Conservation (phyloP, 64 coral and sea anemone genomes). For the Stylophora pistillata region DNA sequence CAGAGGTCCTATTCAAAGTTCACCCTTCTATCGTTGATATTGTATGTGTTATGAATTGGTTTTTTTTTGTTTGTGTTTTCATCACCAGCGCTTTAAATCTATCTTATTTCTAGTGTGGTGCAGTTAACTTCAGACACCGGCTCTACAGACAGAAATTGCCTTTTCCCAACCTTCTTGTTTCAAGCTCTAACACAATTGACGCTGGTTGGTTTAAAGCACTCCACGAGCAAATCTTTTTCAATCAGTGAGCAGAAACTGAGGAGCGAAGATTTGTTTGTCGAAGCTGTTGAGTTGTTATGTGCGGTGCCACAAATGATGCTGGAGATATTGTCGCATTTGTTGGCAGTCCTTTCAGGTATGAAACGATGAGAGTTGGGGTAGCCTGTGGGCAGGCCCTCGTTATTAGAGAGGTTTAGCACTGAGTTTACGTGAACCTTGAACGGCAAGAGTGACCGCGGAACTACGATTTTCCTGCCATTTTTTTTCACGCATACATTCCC, state of each 20-base stretch:
- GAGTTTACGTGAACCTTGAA: too few relatives aligned
- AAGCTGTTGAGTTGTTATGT: neutral
- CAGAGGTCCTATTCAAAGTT: too few relatives aligned
- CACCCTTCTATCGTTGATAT: neutral
- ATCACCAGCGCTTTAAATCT: too few relatives aligned
- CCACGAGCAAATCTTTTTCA: neutral
- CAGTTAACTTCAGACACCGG: neutral
- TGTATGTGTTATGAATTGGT: neutral
- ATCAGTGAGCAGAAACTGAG: neutral
- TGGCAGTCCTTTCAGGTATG: constrained; percentile 11
- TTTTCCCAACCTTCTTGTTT: neutral
- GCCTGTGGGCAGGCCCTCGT: too few relatives aligned
- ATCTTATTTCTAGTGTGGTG: neutral
- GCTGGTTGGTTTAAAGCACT: constrained; percentile 31
- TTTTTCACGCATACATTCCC: too few relatives aligned
- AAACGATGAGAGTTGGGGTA: neutral
- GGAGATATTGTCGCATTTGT: neutral
- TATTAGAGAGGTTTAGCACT: too few relatives aligned
- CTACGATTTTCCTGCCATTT: too few relatives aligned
- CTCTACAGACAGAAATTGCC: neutral
- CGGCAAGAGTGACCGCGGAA: too few relatives aligned
- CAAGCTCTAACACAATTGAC: constrained; percentile 18
- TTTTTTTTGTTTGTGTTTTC: neutral
- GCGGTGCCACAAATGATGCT: neutral
- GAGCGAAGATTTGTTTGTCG: neutral